Conservation (phyloP, 1,140 invertebrate species). For the Sipha flava region DNA sequence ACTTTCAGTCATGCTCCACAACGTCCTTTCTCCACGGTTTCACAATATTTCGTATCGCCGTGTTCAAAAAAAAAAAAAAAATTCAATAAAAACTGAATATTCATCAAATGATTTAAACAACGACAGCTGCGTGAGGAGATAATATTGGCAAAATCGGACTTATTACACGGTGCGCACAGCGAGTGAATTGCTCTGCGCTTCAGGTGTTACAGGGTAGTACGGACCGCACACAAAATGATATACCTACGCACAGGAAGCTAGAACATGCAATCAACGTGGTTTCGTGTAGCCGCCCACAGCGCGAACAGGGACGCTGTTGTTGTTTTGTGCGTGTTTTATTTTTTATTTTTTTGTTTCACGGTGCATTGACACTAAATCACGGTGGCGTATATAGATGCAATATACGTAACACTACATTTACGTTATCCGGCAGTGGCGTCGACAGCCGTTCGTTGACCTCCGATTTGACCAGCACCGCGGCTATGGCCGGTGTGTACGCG, state of each 20-base stretch:
- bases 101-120: background rate
- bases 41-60: background rate
- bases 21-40: constrained; percentile 29
- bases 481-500: background rate
- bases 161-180: background rate
- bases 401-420: background rate
- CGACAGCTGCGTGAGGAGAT: background rate
- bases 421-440: background rate
- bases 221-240: background rate
- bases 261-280: constrained; percentile 3
- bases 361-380: background rate
- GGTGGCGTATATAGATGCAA: background rate
- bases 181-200: background rate
- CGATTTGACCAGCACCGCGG: background rate
- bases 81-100: no score
- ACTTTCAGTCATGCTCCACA: constrained; percentile 27
- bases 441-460: constrained; percentile 27
- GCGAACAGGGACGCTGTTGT: background rate
- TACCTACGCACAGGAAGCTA: background rate
- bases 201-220: background rate
- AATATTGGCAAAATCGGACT: background rate
- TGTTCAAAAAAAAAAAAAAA: background rate
- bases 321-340: background rate
- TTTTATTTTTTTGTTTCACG: background rate
- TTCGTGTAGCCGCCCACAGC: background rate